Evolutionary conservation across 2,888 invertebrate species (phyloP).

Genomic region (Hetaerina titia): DNA sequence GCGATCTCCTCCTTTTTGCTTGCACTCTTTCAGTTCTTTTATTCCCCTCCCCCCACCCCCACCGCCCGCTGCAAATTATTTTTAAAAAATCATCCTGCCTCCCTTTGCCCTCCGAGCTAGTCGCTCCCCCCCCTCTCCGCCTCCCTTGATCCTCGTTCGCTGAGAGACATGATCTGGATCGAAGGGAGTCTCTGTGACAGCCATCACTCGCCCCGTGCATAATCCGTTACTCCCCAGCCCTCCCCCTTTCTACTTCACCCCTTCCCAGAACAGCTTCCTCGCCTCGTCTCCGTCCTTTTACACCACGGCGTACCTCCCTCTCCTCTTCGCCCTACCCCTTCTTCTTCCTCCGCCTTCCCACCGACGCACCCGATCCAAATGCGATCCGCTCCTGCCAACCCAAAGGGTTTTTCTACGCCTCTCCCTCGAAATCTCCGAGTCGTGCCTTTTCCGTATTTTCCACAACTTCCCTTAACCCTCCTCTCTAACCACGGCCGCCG

Average conservation of each 20-base stretch:
- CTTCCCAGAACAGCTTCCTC: background rate
- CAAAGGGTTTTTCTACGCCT: constrained; percentile 1
- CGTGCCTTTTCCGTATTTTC: background rate
- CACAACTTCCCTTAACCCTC: no score
- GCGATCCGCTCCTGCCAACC: background rate
- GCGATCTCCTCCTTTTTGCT: background rate
- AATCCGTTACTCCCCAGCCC: background rate
- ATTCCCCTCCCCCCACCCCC: background rate
- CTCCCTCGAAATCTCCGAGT: background rate
- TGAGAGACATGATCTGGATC: background rate
- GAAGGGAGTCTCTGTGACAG: background rate
- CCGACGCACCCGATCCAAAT: constrained; percentile 11
- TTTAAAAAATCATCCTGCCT: background rate
- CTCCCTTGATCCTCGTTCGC: background rate
- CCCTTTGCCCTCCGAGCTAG: background rate
- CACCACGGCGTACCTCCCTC: background rate
- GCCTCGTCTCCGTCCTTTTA: background rate
- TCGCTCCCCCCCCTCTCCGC: background rate
- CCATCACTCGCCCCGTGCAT: background rate
- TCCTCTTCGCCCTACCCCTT: background rate
- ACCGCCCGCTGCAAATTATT: background rate
- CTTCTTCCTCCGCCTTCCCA: background rate
- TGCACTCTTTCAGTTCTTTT: background rate
- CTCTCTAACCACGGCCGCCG: no score
- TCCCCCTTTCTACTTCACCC: background rate